phyloP scores from a whole-genome alignment of 2,888 invertebrate species.

The Axea sp. region DNA sequence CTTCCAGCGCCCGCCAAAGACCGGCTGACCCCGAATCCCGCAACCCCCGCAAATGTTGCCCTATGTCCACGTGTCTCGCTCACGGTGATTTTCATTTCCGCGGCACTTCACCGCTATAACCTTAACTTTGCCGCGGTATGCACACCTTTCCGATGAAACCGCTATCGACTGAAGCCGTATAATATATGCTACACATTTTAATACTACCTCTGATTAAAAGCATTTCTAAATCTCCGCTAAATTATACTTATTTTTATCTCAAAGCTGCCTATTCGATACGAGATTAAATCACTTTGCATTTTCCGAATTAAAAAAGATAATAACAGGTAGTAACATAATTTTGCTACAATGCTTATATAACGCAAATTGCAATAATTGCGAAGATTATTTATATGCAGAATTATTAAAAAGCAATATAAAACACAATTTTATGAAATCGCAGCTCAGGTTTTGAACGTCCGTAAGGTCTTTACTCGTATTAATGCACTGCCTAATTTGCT shows the following conservation, averaged over 20 bases:
- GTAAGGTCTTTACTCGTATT: constrained; percentile 22
- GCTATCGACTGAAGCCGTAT: constrained; percentile 55
- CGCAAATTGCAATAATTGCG: no score
- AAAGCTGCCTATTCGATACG: no score
- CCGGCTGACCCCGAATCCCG: constrained; percentile 71
- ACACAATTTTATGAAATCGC: constrained; percentile 4
- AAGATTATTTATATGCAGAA: no score
- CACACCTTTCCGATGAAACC: constrained; percentile 42
- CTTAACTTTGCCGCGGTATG: constrained; percentile 62
- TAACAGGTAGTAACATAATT: no score
- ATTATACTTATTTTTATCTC: constrained; percentile 23
- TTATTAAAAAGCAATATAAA: no score
- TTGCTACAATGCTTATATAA: no score
- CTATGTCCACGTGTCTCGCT: constrained; percentile 77
- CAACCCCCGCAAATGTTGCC: constrained; percentile 69
- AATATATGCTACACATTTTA: constrained; percentile 48
- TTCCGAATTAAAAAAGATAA: no score
- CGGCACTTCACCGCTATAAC: constrained; percentile 70
- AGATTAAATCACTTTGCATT: no score
- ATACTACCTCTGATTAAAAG: constrained; percentile 41
- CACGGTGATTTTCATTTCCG: constrained; percentile 79
- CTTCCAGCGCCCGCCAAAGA: constrained; percentile 75
- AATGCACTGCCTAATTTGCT: constrained; percentile 36
- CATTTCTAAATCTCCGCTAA: constrained; percentile 37
- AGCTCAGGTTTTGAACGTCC: constrained; percentile 14